phyloP scores from a whole-genome alignment of 37 sponge, comb jelly and placozoan species.

The Hormiphora californensis region DNA sequence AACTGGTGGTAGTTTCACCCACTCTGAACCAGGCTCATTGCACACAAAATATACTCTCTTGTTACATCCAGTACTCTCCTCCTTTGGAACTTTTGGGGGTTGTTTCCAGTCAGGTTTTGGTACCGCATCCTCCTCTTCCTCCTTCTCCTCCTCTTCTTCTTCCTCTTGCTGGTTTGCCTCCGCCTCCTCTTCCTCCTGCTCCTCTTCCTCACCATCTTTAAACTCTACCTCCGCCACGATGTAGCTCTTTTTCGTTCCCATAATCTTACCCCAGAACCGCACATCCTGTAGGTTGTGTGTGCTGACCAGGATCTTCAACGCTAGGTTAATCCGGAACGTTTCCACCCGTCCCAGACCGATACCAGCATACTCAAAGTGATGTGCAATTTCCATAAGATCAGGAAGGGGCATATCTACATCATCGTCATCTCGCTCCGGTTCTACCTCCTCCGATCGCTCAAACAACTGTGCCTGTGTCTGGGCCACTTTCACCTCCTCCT shows the following conservation, averaged over 20 bases:
- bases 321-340: constrained; percentile 69
- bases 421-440: constrained; percentile 75
- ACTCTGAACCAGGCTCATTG: constrained; percentile 81
- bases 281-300: constrained; percentile 62
- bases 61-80: constrained; percentile 82
- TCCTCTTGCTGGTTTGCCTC: constrained; percentile 26
- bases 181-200: constrained; percentile 73
- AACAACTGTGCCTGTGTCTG: constrained; percentile 68
- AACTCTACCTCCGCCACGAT: constrained; percentile 75
- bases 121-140: constrained; percentile 69
- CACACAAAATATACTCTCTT: constrained; percentile 96
- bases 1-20: constrained; percentile 87
- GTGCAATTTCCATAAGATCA: constrained; percentile 69
- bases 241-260: constrained; percentile 78
- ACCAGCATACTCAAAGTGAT: constrained; percentile 82
- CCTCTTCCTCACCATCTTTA: constrained; percentile 85
- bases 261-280: constrained; percentile 94
- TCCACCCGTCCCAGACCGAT: constrained; percentile 81
- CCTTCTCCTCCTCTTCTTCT: constrained; percentile 52
- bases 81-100: constrained; percentile 83
- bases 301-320: constrained; percentile 81
- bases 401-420: constrained; percentile 81
- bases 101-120: constrained; percentile 87
- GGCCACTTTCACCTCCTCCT: constrained; percentile 64
- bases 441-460: constrained; percentile 60